Evolutionary conservation across 2,797 vertebrate genomes (phyloP).

Genomic region (Philypnodon macrostomus): DNA sequence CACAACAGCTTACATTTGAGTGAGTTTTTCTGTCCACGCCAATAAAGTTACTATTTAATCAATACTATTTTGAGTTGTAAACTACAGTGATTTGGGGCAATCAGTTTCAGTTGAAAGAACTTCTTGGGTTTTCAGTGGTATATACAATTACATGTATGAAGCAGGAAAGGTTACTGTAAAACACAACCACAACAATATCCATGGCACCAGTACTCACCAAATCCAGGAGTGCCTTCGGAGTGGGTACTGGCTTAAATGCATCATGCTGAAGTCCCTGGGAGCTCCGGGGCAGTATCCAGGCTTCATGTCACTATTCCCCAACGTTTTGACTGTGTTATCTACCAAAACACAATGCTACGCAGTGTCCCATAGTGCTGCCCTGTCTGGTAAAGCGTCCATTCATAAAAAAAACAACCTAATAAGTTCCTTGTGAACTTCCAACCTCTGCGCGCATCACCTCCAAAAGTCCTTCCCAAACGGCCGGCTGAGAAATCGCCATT

Average conservation of each 20-base stretch:
- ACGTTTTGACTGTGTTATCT: conserved; percentile 39
- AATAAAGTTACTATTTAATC: no score
- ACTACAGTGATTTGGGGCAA: no score
- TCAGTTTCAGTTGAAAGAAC: no score
- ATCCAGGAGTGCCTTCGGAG: conserved; percentile 82
- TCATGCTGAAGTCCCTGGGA: conserved; percentile 69
- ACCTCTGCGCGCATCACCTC: conserved; percentile 32
- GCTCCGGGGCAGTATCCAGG: conserved; percentile 62
- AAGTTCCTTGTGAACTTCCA: conserved; percentile 33
- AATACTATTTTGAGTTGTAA: no score
- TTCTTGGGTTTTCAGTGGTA: no score
- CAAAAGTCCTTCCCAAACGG: conserved; percentile 29
- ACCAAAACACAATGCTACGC: conserved; percentile 32
- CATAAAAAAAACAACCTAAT: conserved; percentile 17
- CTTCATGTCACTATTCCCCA: conserved; percentile 66
- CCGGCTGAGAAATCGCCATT: conserved; percentile 35
- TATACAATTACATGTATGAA: no score
- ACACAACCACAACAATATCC: background rate
- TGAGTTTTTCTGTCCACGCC: no score
- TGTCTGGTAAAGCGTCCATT: conserved; percentile 35
- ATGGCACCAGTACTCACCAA: conserved; percentile 67
- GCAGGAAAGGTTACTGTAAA: no score
- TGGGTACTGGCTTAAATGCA: conserved; percentile 74
- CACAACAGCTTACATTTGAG: no score
- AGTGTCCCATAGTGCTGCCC: conserved; percentile 55